Base-by-base conservation (phyloP, 2,888 invertebrate genomes). In the Odontothrips loti region DNA sequence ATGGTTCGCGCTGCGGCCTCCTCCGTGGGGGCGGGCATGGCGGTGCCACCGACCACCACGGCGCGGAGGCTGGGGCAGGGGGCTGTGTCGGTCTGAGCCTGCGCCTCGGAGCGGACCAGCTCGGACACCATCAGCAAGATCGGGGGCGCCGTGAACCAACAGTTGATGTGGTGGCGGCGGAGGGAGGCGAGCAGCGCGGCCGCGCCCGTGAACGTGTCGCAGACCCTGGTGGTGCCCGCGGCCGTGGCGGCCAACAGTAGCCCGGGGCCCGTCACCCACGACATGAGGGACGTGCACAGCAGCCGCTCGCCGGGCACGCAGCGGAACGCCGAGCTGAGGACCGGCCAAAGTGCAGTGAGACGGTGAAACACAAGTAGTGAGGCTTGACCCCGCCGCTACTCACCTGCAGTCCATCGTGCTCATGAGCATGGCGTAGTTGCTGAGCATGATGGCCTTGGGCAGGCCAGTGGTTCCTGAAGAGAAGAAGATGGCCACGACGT, bases 301-400 rank as follows among this genome's bases (percentile, higher is more conserved):
- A 75, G 27, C 23, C 68, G 68, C 68, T 75, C 68, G 68, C 68
- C 68, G 68, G 23, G 68, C 68, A 75, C 68, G 68, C 68, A 75
- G 4, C 68, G 68, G 23, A 75, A 27, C 68, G 68, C 68, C 68
- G 12, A 4, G 27, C 68, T 75, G 68, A 0, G 27, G 27, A 6
- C 1, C 15, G 15, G 9, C 3, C 68, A 75, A 9, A 75, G 27
- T 58, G 58, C 51, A 48, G 15, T 20, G 12, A 12, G 12, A 9
- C 9, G 15, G 48, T 11, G 15, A 48, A 48, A 48, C 10, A 48
- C 9, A 48, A 48, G 48, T 48, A 15, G 15, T 48, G 10, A 11
- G 51, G 6, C 51, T 10, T 17, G 6, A 15, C 20, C 20, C 17
- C 20, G 58, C 20, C 12, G 6, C 20, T 15, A 58, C 58, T 58